These are phyloP conservation scores for Branchellion lobata DNA, from an alignment of 2,888 invertebrate genomes.

Conservation along the genomic window DNA sequence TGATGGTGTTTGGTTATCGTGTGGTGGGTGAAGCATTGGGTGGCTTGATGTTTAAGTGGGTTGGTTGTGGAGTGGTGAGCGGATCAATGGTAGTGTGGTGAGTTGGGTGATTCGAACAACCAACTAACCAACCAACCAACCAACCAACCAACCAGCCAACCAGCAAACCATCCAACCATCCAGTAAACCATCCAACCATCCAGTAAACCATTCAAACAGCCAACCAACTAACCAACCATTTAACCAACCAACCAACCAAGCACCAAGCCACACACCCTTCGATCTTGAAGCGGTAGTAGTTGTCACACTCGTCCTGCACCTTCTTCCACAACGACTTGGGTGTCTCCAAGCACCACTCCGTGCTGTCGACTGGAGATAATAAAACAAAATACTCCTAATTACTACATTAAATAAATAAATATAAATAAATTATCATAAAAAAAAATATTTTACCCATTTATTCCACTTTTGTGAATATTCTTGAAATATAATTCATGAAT, in stretches of 20 bases:
- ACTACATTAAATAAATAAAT: too few species aligned
- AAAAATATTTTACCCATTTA: background rate
- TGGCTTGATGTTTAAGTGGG: too few species aligned
- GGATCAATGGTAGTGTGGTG: too few species aligned
- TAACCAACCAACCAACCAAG: background rate
- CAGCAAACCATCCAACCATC: background rate
- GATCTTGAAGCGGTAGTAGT: slow-evolving; percentile 86
- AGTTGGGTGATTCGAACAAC: too few species aligned
- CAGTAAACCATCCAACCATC: background rate
- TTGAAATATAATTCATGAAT: too few species aligned
- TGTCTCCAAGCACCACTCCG: slow-evolving; percentile 84
- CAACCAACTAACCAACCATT: background rate
- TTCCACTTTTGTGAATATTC: too few species aligned
- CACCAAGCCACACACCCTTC: slow-evolving; percentile 64
- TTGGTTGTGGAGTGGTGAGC: background rate
- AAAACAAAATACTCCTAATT: too few species aligned
- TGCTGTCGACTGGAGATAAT: slow-evolving; percentile 63
- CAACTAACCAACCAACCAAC: background rate
- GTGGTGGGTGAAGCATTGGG: too few species aligned
- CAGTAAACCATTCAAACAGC: background rate
- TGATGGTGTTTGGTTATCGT: too few species aligned
- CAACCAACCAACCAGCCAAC: background rate
- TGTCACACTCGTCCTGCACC: slow-evolving; percentile 77
- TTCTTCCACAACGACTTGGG: slow-evolving; percentile 85
- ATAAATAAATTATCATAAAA: background rate